Conservation (phyloP, 2,113 vertebrate species). For the Gopherus evgoodei region DNA sequence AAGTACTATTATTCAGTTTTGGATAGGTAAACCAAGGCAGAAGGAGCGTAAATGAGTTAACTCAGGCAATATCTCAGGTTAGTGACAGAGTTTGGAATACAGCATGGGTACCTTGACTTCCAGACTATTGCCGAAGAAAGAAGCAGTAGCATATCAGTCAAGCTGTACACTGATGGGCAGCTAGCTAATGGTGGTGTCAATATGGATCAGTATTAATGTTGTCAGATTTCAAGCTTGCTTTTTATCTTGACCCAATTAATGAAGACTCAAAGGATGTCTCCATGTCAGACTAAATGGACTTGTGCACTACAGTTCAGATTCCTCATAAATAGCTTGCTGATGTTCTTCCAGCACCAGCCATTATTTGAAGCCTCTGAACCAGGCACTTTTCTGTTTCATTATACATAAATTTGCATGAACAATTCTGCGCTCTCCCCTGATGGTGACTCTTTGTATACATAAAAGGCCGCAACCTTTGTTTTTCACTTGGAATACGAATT, state of each 20-base stretch:
- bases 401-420: neutral
- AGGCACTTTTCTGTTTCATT: neutral
- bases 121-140: neutral
- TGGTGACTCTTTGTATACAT: neutral
- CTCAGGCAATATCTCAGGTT: neutral
- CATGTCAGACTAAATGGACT: neutral
- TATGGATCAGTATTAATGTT: neutral
- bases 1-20: neutral
- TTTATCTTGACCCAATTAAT: neutral
- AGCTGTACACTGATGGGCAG: slow-evolving; percentile 11
- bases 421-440: neutral
- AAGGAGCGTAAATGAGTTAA: neutral
- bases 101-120: neutral
- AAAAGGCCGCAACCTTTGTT: neutral
- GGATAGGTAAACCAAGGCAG: neutral
- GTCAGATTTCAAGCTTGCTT: neutral
- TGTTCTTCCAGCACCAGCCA: neutral
- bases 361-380: neutral
- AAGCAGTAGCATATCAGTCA: neutral
- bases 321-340: neutral
- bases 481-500: neutral
- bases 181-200: neutral
- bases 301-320: accelerated
- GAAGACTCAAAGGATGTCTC: neutral
- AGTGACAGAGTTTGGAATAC: neutral